phyloP scores from a whole-genome alignment of 2,113 vertebrate genomes.

The Poicephalus meyeri region DNA sequence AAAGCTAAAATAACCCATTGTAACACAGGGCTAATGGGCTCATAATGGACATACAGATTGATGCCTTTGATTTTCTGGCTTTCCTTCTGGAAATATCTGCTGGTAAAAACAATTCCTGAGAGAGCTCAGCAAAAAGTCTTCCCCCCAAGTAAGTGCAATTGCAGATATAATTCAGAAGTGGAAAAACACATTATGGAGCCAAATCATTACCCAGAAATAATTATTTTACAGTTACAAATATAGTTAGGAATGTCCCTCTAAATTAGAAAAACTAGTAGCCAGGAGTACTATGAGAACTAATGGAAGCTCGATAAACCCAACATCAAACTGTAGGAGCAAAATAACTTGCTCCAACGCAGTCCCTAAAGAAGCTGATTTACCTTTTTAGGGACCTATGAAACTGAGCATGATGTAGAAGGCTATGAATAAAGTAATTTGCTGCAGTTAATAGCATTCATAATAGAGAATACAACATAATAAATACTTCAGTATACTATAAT shows the following conservation, averaged over 20 bases:
- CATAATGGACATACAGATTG: not conserved
- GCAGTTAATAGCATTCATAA: not conserved
- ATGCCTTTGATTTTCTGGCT: conserved; percentile 27
- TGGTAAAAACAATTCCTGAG: not conserved
- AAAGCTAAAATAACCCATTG: not conserved
- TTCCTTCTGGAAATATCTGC: conserved; percentile 2
- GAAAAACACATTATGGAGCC: not conserved
- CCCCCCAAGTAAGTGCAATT: not conserved
- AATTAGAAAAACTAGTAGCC: not conserved
- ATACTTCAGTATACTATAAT: not conserved
- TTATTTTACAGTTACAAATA: not conserved
- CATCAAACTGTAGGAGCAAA: not conserved
- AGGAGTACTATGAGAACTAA: not conserved
- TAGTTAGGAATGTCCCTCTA: not conserved
- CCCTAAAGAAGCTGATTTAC: not conserved
- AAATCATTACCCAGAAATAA: not conserved
- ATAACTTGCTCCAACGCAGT: not conserved
- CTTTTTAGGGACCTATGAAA: not conserved
- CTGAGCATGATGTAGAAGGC: accelerated
- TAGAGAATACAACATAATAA: not conserved
- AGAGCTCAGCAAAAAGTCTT: not conserved
- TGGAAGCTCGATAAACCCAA: not conserved
- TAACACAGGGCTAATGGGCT: not conserved
- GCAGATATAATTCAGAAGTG: not conserved
- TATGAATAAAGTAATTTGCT: not conserved